Conservation (phyloP, 2,113 vertebrate genomes). For the Herpetotheres cachinnans region DNA sequence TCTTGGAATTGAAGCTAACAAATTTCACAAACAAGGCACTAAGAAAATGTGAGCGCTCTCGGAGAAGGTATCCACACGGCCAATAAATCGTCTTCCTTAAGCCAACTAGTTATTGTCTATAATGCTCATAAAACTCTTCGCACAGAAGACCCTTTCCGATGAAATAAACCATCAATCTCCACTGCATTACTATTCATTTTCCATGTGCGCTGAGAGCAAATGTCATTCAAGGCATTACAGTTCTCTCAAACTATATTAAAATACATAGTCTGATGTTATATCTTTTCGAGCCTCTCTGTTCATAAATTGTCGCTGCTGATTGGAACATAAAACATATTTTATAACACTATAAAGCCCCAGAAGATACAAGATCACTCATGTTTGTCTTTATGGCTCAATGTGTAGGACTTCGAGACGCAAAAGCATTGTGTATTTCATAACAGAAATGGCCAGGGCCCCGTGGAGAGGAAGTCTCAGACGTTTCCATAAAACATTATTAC, state of each 20-base stretch:
- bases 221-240: constrained; percentile 58
- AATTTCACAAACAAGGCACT: constrained; percentile 21
- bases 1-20: background rate
- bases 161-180: constrained; percentile 63
- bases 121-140: constrained; percentile 52
- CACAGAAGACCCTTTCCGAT: constrained; percentile 48
- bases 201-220: constrained; percentile 52
- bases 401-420: constrained; percentile 34
- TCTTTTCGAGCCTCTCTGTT: constrained; percentile 42
- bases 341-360: constrained; percentile 67
- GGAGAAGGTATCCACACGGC: background rate
- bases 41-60: background rate
- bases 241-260: constrained; percentile 68
- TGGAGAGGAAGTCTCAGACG: background rate
- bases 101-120: constrained; percentile 63
- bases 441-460: background rate
- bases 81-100: constrained; percentile 60
- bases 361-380: constrained; percentile 71
- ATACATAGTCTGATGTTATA: constrained; percentile 62
- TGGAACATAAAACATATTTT: constrained; percentile 73
- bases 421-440: constrained; percentile 52
- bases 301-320: constrained; percentile 71
- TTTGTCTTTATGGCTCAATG: constrained; percentile 69
- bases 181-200: constrained; percentile 68
- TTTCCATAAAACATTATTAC: constrained; percentile 58